A percentile compares a stretch with the other conserved stretches of the same genome.
Conservation (phyloP, 2,797 vertebrate genomes). For the Menidia menidia region DNA sequence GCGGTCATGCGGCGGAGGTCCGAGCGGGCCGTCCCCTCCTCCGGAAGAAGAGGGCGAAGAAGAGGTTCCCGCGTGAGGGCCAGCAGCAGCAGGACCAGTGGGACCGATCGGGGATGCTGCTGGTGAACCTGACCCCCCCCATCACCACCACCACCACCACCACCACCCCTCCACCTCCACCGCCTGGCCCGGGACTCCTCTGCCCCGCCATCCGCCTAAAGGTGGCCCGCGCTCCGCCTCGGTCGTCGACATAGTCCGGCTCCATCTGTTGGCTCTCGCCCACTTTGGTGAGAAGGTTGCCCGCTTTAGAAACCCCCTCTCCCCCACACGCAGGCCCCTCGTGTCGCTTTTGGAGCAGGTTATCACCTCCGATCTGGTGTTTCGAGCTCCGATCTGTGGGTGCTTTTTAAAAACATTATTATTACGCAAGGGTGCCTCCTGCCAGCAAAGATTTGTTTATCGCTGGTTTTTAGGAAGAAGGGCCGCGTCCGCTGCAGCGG, state of each 20-base stretch:
- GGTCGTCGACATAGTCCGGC: slow-evolving; percentile 32
- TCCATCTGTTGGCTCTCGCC: slow-evolving; percentile 34
- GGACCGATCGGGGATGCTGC: slow-evolving; percentile 51
- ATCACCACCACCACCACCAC: background rate
- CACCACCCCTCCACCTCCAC: background rate
- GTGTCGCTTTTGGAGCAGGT: slow-evolving; percentile 11
- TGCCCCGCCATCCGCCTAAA: slow-evolving; percentile 38
- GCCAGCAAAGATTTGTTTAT: background rate
- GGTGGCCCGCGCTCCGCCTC: slow-evolving; percentile 49
- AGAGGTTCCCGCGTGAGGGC: slow-evolving; percentile 45
- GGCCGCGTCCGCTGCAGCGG: slow-evolving; percentile 39
- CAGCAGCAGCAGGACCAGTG: slow-evolving; percentile 19
- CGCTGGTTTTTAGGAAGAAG: slow-evolving; percentile 16
- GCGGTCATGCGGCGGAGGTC: slow-evolving; percentile 40
- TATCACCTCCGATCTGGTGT: slow-evolving; percentile 2
- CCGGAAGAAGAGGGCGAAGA: background rate
- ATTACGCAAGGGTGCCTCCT: background rate
- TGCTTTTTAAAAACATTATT: background rate
- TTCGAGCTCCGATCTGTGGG: slow-evolving; percentile 6
- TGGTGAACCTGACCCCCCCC: slow-evolving; percentile 33
- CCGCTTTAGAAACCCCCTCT: slow-evolving; percentile 16
- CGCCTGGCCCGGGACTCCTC: slow-evolving; percentile 37
- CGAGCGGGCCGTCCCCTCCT: background rate
- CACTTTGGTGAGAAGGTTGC: slow-evolving; percentile 37
- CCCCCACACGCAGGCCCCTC: slow-evolving; percentile 36